Base-by-base conservation (phyloP, 1,140 invertebrate genomes). In the Magallana gigas region DNA sequence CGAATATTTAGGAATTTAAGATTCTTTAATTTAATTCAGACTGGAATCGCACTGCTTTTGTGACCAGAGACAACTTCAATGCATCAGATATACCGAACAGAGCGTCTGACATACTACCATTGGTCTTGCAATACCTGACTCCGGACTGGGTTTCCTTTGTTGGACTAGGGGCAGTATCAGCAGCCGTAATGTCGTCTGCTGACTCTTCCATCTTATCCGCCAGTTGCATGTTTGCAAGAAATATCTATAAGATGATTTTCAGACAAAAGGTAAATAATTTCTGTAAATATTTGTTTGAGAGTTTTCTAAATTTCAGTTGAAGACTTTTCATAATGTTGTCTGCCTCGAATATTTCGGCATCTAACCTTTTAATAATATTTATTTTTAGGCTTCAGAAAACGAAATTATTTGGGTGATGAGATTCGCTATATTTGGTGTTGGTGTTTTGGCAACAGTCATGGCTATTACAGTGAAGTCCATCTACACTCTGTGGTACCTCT, bases 371-470 rank as follows among this genome's bases (percentile, higher is more conserved):
- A 48, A 48, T 48, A 48, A 48, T 48, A 48, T 36, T 3, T 36
- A 36, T 36, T 92, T 92, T 84, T 88, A 95, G 94, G 94, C 94
- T 36, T 94, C 94, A 9, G 94, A 95, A 62, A 85, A 89, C 96
- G 98, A 99, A 96, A 98, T 99, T 90, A 98, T 99, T 91, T 98
- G 98, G 97, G 98, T 99, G 92, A 99, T 99, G 98, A 96, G 98
- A 91, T 96, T 97, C 0, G 97, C 97, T 80, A 99, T 99, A 90
- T 96, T 99, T 84, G 96, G 98, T 14, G 98, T 99, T 80, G 98
- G 98, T 6, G 96, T 97, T 58, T 94, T 99, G 81, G 97, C 98
- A 71, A 99, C 98, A 9, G 96, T 98, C 71, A 99, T 99, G 98
- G 99, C 98, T 2, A 96, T 99, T 83, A 98, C 97, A 64, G 99